A percentile compares a stretch with the other conserved stretches of the same genome.
These are phyloP conservation scores for Hapalemur alaotrensis DNA, from an alignment of 2,797 vertebrate genomes.

Conservation along the genomic window DNA sequence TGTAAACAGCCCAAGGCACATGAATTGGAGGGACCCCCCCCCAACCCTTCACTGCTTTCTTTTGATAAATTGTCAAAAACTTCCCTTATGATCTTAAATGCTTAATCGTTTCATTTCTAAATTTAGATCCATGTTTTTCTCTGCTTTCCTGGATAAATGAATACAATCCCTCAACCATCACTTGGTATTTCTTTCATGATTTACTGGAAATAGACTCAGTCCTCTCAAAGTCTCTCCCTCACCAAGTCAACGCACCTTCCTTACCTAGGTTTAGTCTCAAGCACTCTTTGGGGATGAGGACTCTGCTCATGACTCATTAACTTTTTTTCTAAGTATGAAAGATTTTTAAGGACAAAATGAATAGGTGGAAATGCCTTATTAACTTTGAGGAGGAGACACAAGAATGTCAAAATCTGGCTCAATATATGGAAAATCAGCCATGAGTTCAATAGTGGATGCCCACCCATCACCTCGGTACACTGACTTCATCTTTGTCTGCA, in stretches of 20 bases:
- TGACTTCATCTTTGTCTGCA: not conserved
- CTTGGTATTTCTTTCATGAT: not conserved
- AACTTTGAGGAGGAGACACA: not conserved
- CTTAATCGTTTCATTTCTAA: conserved; percentile 22
- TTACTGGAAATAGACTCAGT: not conserved
- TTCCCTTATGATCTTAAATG: not conserved
- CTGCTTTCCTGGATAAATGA: conserved; percentile 11
- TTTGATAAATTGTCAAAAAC: not conserved
- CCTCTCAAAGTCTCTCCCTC: not conserved
- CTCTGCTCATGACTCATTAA: not conserved
- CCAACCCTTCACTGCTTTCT: not conserved
- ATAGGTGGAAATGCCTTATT: conserved; percentile 6
- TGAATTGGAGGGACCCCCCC: not conserved
- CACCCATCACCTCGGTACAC: not conserved
- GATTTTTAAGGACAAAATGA: conserved; percentile 37
- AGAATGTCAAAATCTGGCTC: not conserved
- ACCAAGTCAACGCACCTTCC: accelerated
- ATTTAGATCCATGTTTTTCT: not conserved
- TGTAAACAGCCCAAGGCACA: not conserved
- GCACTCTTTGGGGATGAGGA: not conserved
- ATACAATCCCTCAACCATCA: not conserved
- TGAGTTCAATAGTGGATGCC: not conserved
- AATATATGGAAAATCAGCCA: not conserved
- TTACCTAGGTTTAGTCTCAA: not conserved
- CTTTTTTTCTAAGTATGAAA: conserved; percentile 30